Conservation (phyloP, 2,888 invertebrate genomes). For the Lobophora halterata region DNA sequence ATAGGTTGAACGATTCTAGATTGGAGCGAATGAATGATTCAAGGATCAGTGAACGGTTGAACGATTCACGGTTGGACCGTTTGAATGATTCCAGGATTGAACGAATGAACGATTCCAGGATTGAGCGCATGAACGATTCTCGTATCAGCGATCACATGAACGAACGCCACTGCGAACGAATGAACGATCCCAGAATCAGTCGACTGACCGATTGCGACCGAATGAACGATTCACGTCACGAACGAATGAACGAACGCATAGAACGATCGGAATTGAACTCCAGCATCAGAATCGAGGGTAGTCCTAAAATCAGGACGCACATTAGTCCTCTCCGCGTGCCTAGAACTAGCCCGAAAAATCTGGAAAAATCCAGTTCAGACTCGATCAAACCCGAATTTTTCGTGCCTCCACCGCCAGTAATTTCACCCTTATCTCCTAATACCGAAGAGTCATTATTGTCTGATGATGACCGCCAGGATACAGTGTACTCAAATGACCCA, state of each 20-base stretch:
- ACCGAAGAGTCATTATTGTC: constrained; percentile 69
- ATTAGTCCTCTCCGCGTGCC: constrained; percentile 60
- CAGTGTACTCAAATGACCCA: constrained; percentile 61
- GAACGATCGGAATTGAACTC: constrained; percentile 61
- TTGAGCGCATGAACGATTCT: constrained; percentile 33
- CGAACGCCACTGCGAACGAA: constrained; percentile 35
- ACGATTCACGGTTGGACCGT: constrained; percentile 26
- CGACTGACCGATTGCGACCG: constrained; percentile 35
- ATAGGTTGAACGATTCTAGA: constrained; percentile 35
- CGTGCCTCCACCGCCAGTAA: constrained; percentile 48
- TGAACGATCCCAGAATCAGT: constrained; percentile 34
- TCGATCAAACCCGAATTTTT: constrained; percentile 54
- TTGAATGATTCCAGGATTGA: constrained; percentile 31
- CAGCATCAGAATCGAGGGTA: constrained; percentile 62
- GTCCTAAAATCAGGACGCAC: constrained; percentile 61
- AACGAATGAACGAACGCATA: constrained; percentile 31
- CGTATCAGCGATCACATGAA: constrained; percentile 35
- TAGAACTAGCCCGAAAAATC: constrained; percentile 46
- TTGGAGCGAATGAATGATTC: constrained; percentile 37
- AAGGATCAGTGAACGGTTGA: constrained; percentile 27
- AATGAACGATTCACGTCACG: constrained; percentile 33
- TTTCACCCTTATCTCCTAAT: constrained; percentile 66
- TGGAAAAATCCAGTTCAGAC: constrained; percentile 22
- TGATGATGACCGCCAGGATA: constrained; percentile 57
- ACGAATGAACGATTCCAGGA: constrained; percentile 29